These are phyloP conservation scores for Trinorchestia longiramus DNA, from an alignment of 1,140 invertebrate genomes.

Conservation along the genomic window DNA sequence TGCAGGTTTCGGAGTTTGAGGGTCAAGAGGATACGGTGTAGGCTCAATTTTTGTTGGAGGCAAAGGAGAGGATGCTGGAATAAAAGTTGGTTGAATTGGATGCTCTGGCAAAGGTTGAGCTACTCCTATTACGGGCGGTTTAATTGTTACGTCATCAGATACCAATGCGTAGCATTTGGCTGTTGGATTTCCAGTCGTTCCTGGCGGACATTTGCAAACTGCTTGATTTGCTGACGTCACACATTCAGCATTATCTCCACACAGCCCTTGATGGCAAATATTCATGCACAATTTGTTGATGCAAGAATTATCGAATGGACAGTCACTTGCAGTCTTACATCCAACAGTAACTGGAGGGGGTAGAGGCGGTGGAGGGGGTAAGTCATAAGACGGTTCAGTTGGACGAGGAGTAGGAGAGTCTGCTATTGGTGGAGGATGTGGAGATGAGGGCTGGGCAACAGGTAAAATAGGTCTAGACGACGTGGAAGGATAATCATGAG, in stretches of 20 bases:
- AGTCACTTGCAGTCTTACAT: slow-evolving; percentile 78
- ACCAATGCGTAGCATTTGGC: slow-evolving; percentile 74
- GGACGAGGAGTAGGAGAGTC: slow-evolving; percentile 17
- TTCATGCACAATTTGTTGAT: slow-evolving; percentile 65
- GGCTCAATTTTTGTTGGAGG: slow-evolving; percentile 58
- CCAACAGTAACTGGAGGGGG: slow-evolving; percentile 72
- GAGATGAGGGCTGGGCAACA: not conserved
- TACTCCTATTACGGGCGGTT: slow-evolving; percentile 2
- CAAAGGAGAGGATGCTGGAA: slow-evolving; percentile 22
- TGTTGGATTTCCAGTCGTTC: slow-evolving; percentile 74
- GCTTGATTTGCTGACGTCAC: slow-evolving; percentile 66
- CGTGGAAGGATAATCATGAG: slow-evolving; percentile 3
- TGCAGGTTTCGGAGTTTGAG: slow-evolving; percentile 29
- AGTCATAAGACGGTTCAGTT: not conserved
- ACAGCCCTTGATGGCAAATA: slow-evolving; percentile 70
- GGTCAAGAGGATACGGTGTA: slow-evolving; percentile 53
- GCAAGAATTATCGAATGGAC: slow-evolving; percentile 69
- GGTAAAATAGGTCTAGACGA: not conserved
- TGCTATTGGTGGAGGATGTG: slow-evolving; percentile 36
- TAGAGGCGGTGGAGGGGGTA: slow-evolving; percentile 57
- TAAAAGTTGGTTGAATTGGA: slow-evolving; percentile 45
- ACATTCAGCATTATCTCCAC: slow-evolving; percentile 69
- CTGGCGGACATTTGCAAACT: slow-evolving; percentile 68
- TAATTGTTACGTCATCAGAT: slow-evolving; percentile 71
- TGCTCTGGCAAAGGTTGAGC: not conserved